Conservation (phyloP, 1,140 invertebrate species). For the Tachypleus tridentatus region DNA sequence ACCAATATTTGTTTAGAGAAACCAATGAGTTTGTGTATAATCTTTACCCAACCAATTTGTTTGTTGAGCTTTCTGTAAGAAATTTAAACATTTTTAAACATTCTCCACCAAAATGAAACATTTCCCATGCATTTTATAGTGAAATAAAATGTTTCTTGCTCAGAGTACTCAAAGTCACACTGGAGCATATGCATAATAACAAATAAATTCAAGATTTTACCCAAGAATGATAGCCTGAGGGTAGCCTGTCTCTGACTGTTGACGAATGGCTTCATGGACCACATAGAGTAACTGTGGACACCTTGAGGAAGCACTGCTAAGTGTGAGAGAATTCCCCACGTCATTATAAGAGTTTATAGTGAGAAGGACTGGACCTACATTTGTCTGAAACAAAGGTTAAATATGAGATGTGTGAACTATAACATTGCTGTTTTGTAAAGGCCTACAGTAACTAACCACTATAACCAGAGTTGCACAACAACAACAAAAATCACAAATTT, state of each 20-base stretch:
- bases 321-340: conserved; percentile 68
- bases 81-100: not conserved
- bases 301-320: conserved; percentile 48
- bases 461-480: too few species aligned
- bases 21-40: too few species aligned
- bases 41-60: too few species aligned
- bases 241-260: conserved; percentile 82
- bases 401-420: too few species aligned
- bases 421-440: too few species aligned
- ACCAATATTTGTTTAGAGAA: too few species aligned
- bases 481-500: too few species aligned
- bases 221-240: conserved; percentile 87
- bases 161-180: too few species aligned
- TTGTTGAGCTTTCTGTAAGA: too few species aligned
- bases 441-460: too few species aligned
- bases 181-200: conserved; percentile 1
- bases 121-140: not conserved
- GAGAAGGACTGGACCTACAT: conserved; percentile 75
- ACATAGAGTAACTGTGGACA: conserved; percentile 65
- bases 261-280: conserved; percentile 79
- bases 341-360: conserved; percentile 77
- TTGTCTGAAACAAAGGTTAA: conserved; percentile 51
- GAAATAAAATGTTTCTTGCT: too few species aligned
- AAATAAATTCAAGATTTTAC: conserved; percentile 33
- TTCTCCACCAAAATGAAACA: not conserved